Percentiles rank a stretch among this genome's conserved stretches.
These are phyloP conservation scores for Anniella stebbinsi DNA, from an alignment of 2,797 vertebrate genomes.

Conservation along the genomic window DNA sequence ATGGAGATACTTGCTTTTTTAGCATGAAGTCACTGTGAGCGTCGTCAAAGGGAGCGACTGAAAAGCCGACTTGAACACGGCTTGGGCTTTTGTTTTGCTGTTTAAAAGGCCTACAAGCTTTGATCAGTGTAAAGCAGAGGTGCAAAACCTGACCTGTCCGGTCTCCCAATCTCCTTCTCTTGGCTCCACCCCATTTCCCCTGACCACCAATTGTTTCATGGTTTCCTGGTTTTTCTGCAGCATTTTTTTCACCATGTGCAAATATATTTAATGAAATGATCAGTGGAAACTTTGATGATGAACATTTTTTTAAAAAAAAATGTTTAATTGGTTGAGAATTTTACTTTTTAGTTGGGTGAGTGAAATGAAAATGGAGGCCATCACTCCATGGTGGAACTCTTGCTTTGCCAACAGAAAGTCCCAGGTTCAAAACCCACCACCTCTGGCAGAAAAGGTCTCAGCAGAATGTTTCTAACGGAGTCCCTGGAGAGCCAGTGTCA, in stretches of 20 bases:
- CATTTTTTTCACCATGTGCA: too few relatives aligned
- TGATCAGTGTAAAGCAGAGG: neutral
- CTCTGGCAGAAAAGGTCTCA: neutral
- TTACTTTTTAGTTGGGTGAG: neutral
- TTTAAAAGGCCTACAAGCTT: neutral
- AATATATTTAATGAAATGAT: neutral
- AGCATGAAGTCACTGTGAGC: neutral
- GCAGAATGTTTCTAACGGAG: neutral
- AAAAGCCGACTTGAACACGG: too few relatives aligned
- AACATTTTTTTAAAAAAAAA: neutral
- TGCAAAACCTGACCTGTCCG: neutral
- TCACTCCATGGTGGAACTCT: too few relatives aligned
- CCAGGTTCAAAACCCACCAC: neutral
- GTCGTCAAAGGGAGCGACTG: neutral
- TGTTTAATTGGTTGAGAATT: neutral
- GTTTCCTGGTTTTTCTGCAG: too few relatives aligned
- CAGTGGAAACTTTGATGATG: neutral
- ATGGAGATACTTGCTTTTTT: neutral
- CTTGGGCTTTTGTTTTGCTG: too few relatives aligned
- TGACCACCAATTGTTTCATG: too few relatives aligned
- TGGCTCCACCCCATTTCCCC: too few relatives aligned
- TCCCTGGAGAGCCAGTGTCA: neutral
- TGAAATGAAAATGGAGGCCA: too few relatives aligned
- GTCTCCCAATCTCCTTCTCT: too few relatives aligned
- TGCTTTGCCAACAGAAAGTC: too few relatives aligned